A percentile compares a stretch with the other conserved stretches of the same genome.
These are phyloP conservation scores for Pachliopta kotzebuea DNA, from an alignment of 2,888 invertebrate species.

Conservation along the genomic window DNA sequence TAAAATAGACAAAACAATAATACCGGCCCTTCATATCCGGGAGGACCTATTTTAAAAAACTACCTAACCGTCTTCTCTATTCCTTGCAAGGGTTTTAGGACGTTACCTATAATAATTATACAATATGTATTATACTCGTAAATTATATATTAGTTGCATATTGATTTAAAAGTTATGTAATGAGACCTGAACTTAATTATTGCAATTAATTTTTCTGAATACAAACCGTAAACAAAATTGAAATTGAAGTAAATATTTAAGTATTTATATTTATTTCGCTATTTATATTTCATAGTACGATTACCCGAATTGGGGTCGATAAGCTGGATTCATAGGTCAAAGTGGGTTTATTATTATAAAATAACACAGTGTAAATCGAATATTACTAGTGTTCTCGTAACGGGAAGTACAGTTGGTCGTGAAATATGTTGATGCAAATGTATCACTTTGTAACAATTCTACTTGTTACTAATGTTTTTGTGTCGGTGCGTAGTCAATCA, in stretches of 20 bases:
- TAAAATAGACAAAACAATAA: no score
- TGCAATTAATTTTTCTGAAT: no score
- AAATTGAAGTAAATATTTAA: no score
- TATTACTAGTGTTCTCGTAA: conserved; percentile 3
- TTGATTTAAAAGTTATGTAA: no score
- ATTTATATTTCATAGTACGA: background rate
- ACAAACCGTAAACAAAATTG: background rate
- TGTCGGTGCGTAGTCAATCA: conserved; percentile 28
- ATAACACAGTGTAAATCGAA: background rate
- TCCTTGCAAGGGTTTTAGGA: no score
- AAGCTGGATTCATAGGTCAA: conserved; percentile 1
- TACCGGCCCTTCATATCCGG: no score
- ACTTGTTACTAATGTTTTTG: background rate
- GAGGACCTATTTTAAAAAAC: no score
- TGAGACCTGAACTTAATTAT: no score
- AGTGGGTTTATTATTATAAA: background rate
- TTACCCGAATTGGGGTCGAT: background rate
- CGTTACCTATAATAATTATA: no score
- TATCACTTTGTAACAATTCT: conserved; percentile 10
- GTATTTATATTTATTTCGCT: background rate
- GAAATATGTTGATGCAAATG: conserved; percentile 13
- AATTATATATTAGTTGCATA: no score
- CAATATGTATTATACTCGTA: no score
- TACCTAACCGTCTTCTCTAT: no score
- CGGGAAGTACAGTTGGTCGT: background rate